Evolutionary conservation across 2,797 vertebrate genomes (phyloP).

Genomic region (Smutsia temminckii): DNA sequence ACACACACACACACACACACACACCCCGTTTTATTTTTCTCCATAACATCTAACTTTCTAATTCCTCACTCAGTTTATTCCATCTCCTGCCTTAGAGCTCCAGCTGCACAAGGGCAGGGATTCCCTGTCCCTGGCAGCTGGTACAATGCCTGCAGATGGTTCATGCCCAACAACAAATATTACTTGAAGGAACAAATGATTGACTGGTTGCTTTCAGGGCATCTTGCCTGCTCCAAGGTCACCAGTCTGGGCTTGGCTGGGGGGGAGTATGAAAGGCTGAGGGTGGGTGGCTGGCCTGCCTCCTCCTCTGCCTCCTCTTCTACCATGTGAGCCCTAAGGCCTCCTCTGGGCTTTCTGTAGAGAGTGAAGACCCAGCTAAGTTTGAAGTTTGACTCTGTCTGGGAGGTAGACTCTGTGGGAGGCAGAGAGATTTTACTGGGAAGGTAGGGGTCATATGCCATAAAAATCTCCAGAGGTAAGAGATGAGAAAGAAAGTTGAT

Average conservation of each 20-base stretch:
- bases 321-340: background rate
- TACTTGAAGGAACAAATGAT: background rate
- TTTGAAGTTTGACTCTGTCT: background rate
- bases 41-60: background rate
- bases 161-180: background rate
- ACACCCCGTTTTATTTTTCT: background rate
- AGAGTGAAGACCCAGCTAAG: background rate
- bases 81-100: background rate
- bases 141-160: background rate
- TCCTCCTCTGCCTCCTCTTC: background rate
- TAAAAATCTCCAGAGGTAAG: background rate
- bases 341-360: background rate
- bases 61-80: background rate
- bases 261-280: background rate
- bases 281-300: background rate
- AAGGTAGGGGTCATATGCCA: background rate
- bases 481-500: background rate
- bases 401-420: background rate
- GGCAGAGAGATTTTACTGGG: background rate
- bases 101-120: background rate
- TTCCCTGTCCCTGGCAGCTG: background rate
- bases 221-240: background rate
- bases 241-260: background rate
- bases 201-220: background rate
- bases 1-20: rapidly evolving